These are phyloP conservation scores for Daubentonia madagascariensis DNA, from an alignment of 2,113 vertebrate genomes.

Conservation along the genomic window DNA sequence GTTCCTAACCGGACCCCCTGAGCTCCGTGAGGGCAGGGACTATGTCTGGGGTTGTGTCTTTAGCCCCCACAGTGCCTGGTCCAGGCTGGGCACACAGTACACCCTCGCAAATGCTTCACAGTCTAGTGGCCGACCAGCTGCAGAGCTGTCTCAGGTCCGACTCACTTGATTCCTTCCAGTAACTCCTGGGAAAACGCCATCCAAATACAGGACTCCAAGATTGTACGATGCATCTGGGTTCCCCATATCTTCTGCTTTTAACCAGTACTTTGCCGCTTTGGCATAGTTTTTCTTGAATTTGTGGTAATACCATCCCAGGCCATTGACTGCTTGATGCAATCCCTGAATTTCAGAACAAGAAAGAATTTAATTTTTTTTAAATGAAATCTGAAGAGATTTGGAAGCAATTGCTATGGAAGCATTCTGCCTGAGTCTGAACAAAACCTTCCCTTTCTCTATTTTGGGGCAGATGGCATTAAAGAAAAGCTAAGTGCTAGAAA, in stretches of 20 bases:
- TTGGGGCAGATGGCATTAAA: slow-evolving; percentile 37
- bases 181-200: slow-evolving; percentile 83
- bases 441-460: neutral
- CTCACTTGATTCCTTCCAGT: slow-evolving; percentile 89
- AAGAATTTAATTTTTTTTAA: neutral
- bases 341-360: slow-evolving; percentile 84
- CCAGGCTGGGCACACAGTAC: accelerated
- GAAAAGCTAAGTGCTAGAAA: neutral
- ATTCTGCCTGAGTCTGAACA: neutral
- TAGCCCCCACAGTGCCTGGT: neutral
- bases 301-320: slow-evolving; percentile 94
- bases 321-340: slow-evolving; percentile 92
- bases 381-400: neutral
- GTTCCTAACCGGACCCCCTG: neutral
- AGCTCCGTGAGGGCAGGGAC: neutral
- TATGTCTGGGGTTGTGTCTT: no score
- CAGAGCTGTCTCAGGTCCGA: neutral
- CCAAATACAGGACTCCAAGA: slow-evolving; percentile 90
- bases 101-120: neutral
- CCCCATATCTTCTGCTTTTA: slow-evolving; percentile 89
- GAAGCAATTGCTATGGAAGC: neutral
- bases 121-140: accelerated
- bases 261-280: slow-evolving; percentile 88
- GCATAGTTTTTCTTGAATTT: slow-evolving; percentile 85
- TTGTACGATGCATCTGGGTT: slow-evolving; percentile 91